phyloP scores from a whole-genome alignment of 2,888 invertebrate genomes.

The Physocephala rufipes region DNA sequence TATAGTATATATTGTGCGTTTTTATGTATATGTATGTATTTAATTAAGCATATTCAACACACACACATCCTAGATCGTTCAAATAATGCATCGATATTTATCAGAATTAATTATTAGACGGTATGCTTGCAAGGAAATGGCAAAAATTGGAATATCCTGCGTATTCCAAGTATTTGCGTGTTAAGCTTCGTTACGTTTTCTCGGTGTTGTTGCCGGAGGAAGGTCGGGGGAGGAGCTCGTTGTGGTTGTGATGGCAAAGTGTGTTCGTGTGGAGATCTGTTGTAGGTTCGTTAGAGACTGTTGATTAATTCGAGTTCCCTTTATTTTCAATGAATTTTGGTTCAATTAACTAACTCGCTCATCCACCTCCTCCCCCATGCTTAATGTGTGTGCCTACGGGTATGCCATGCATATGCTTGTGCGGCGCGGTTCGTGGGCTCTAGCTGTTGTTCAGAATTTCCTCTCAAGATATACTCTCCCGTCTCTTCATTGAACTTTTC shows the following conservation, averaged over 20 bases:
- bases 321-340: too few relatives aligned
- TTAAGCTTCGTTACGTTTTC: constrained; percentile 10
- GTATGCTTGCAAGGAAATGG: constrained; percentile 27
- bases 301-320: too few relatives aligned
- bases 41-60: background rate
- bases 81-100: constrained; percentile 36
- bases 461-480: background rate
- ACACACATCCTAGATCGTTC: constrained; percentile 30
- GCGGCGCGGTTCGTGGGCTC: too few relatives aligned
- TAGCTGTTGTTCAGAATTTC: background rate
- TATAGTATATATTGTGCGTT: background rate
- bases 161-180: constrained; percentile 13
- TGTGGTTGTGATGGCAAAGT: too few relatives aligned
- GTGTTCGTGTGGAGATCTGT: too few relatives aligned
- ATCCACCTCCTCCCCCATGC: too few relatives aligned
- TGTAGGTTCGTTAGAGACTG: too few relatives aligned
- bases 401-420: too few relatives aligned
- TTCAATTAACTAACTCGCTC: too few relatives aligned
- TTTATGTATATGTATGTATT: background rate
- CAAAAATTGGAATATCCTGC: constrained; percentile 7
- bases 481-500: background rate
- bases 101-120: constrained; percentile 43
- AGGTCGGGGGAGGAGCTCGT: background rate
- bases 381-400: too few relatives aligned
- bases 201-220: constrained; percentile 1